Conservation (phyloP, 37 sponge, comb jelly and placozoan genomes). For the Crambe crambe region DNA sequence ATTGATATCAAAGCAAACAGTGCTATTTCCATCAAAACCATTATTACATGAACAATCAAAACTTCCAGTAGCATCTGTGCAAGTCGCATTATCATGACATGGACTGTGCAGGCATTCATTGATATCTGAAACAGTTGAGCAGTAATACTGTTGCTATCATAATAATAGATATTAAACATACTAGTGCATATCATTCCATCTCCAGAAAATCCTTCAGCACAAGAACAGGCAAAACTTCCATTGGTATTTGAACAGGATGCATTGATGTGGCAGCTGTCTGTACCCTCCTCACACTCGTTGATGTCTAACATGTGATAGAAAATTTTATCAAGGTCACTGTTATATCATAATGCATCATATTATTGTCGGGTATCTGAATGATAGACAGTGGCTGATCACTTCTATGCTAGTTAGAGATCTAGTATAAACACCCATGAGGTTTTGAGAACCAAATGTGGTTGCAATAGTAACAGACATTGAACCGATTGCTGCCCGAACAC, state of each 20-base stretch:
- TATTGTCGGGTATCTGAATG: no score
- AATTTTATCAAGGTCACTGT: no score
- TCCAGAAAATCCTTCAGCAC: constrained; percentile 15
- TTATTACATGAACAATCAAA: constrained; percentile 27
- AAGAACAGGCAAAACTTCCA: constrained; percentile 35
- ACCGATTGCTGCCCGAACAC: no score
- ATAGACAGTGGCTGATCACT: no score
- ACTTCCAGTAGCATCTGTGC: constrained; percentile 15
- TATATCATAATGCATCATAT: no score
- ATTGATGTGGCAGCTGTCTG: constrained; percentile 9
- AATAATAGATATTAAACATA: neutral
- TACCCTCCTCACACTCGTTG: constrained; percentile 29
- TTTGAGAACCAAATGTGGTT: no score
- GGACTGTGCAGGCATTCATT: constrained; percentile 16
- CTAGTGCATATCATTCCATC: constrained; percentile 18
- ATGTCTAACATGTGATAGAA: no score
- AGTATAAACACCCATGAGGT: no score
- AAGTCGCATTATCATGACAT: constrained; percentile 14
- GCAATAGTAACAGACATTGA: no score
- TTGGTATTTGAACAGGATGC: constrained; percentile 22
- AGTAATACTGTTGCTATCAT: no score
- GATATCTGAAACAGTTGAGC: constrained; percentile 34
- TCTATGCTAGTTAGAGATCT: no score
- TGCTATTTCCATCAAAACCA: constrained; percentile 44
- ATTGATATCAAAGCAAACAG: constrained; percentile 24